phyloP scores from a whole-genome alignment of 1,140 invertebrate species.

The Drosophila seguyi region DNA sequence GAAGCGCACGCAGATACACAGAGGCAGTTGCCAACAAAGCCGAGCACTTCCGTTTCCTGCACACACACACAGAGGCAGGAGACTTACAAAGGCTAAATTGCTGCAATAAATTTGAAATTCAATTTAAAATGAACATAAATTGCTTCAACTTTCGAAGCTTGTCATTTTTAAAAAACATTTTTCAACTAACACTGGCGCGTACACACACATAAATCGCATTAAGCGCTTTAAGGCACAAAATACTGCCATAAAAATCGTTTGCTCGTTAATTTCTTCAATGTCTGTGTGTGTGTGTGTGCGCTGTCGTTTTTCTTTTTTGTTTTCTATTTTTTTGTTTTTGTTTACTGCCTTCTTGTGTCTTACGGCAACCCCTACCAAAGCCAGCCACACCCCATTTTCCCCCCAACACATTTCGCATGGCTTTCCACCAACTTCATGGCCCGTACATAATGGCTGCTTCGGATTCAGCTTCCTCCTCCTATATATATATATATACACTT shows the following conservation, averaged over 20 bases:
- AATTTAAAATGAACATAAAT: slow-evolving; percentile 85
- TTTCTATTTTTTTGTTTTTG: slow-evolving; percentile 68
- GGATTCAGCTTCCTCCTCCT: slow-evolving; percentile 58
- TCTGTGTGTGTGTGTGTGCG: slow-evolving; percentile 57
- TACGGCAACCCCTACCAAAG: slow-evolving; percentile 37
- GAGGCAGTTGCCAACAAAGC: slow-evolving; percentile 48
- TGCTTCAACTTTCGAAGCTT: slow-evolving; percentile 85
- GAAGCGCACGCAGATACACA: slow-evolving; percentile 13
- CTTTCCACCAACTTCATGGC: slow-evolving; percentile 26
- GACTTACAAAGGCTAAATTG: slow-evolving; percentile 70
- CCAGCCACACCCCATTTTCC: slow-evolving; percentile 14
- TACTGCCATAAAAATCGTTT: slow-evolving; percentile 83
- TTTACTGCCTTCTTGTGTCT: slow-evolving; percentile 75
- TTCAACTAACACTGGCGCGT: slow-evolving; percentile 73
- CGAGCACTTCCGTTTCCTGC: slow-evolving; percentile 75
- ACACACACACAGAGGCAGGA: slow-evolving; percentile 22
- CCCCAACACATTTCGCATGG: not conserved
- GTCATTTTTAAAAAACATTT: slow-evolving; percentile 85
- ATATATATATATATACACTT: slow-evolving; percentile 38
- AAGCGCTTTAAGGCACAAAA: slow-evolving; percentile 84
- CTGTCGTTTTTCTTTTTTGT: slow-evolving; percentile 8
- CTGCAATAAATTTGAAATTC: slow-evolving; percentile 85
- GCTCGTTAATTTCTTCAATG: slow-evolving; percentile 81
- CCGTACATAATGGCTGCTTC: slow-evolving; percentile 55
- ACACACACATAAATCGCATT: slow-evolving; percentile 71